Base-by-base conservation (phyloP, 2,888 invertebrate species). In the Agrochola lychnidis region DNA sequence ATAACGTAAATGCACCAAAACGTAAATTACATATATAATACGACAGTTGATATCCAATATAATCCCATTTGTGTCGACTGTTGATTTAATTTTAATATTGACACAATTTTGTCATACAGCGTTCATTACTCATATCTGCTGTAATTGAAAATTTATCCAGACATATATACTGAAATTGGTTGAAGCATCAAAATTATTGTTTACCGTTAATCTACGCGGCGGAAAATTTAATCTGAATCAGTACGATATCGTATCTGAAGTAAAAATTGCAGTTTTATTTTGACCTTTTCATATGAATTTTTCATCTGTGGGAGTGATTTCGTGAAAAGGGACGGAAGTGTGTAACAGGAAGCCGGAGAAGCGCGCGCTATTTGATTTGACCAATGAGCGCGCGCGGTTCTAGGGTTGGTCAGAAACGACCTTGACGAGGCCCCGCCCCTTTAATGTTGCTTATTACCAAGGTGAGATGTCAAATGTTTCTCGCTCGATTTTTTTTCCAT, bases 71-170 rank as follows among this genome's bases (percentile, higher is more conserved):
- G 80, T 77, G 71, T 73, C 40, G 70, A 73, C 42, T 79, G 77
- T 77, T 84, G 87, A 88, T 77, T 82, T 79, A 79, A 88, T 88
- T 81, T 88, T 79, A 87, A 87, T 87, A 81, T 84, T 86, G 73
- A 80, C 76, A 80, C 80, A 86, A 82, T 88, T 83, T 81, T 79
- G 78, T 83, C 76, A 83, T 78, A 76, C 70, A 51, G 76, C 78
- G 75, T 87, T 85, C 82, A 88, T 87, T 88, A 88, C 53, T 62
- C 73, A 62, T 83, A 76, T 88, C 79, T 73, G 78, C 16, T 82
- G 69, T 87, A 87, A 88, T 87, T 87, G 85, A 88, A 87, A 82
- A 84, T 88, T 70, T 74, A 86, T 88, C 80, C 80, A 57, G 66
- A 45, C 42, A 66, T 68, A 73, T 70, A 84, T 63, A 73, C 45